A percentile compares a stretch with the other conserved stretches of the same genome.
These are phyloP conservation scores for Drosophila jambulina DNA, from an alignment of 1,140 invertebrate genomes.

Conservation along the genomic window DNA sequence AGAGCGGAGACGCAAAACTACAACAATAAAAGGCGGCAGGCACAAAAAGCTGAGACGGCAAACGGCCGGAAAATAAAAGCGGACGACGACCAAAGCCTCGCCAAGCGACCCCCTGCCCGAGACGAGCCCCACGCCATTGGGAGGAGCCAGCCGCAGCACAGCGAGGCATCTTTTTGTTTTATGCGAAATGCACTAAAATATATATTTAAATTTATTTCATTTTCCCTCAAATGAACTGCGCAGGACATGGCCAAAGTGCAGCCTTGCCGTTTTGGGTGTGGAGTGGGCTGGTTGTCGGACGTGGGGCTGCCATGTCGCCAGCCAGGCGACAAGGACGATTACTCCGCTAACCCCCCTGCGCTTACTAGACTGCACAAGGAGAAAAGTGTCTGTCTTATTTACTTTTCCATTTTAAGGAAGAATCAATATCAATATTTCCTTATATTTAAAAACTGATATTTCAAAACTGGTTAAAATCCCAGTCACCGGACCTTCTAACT, in stretches of 20 bases:
- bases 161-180: slow-evolving; percentile 82
- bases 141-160: slow-evolving; percentile 35
- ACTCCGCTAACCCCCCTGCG: slow-evolving; percentile 1
- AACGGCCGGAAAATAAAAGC: slow-evolving; percentile 81
- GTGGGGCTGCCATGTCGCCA: slow-evolving; percentile 63
- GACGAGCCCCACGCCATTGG: too few relatives aligned
- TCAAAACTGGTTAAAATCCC: neutral
- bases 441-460: neutral
- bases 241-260: slow-evolving; percentile 54
- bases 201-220: slow-evolving; percentile 84
- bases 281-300: slow-evolving; percentile 22
- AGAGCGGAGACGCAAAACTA: slow-evolving; percentile 68
- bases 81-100: slow-evolving; percentile 51
- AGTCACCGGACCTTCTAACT: neutral
- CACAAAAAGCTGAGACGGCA: slow-evolving; percentile 75
- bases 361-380: neutral
- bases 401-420: neutral
- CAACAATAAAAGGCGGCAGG: slow-evolving; percentile 76
- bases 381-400: neutral
- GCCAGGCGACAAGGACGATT: slow-evolving; percentile 66
- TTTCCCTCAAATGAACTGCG: slow-evolving; percentile 78
- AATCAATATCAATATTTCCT: neutral
- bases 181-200: slow-evolving; percentile 83
- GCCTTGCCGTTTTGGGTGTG: slow-evolving; percentile 19
- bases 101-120: slow-evolving; percentile 42